phyloP scores from a whole-genome alignment of 1,140 invertebrate species.

The Arctopsyche grandis region DNA sequence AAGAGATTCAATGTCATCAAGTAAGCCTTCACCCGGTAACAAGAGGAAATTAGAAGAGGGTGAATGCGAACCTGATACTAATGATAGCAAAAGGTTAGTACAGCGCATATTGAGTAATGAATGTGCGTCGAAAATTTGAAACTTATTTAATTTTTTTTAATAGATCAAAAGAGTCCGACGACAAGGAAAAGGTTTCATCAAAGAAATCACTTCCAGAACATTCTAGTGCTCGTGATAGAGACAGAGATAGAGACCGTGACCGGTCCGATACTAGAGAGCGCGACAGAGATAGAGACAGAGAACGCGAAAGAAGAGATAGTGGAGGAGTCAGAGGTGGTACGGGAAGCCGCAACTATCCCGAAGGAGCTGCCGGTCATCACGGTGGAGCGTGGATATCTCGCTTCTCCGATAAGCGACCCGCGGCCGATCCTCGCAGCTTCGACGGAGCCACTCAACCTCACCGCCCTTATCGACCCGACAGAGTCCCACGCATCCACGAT shows the following conservation, averaged over 20 bases:
- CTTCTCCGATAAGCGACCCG: slow-evolving; percentile 46
- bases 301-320: slow-evolving; percentile 61
- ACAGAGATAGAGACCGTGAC: slow-evolving; percentile 64
- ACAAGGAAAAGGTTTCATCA: slow-evolving; percentile 62
- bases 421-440: slow-evolving; percentile 42
- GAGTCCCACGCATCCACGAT: slow-evolving; percentile 61
- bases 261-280: slow-evolving; percentile 58
- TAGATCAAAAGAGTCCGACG: slow-evolving; percentile 64
- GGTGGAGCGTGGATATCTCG: slow-evolving; percentile 21
- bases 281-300: slow-evolving; percentile 61
- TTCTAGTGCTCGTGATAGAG: slow-evolving; percentile 40
- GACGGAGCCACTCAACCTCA: slow-evolving; percentile 35
- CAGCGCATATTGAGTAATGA: background rate
- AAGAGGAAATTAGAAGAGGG: slow-evolving; percentile 66
- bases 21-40: slow-evolving; percentile 45
- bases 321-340: slow-evolving; percentile 56
- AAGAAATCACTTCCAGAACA: slow-evolving; percentile 61
- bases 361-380: slow-evolving; percentile 16
- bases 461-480: slow-evolving; percentile 57
- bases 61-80: slow-evolving; percentile 64
- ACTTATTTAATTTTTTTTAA: slow-evolving; percentile 46
- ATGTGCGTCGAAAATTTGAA: background rate
- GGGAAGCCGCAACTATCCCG: slow-evolving; percentile 5
- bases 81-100: slow-evolving; percentile 60
- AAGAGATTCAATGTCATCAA: slow-evolving; percentile 43